These are phyloP conservation scores for Prolemur simus DNA, from an alignment of 2,113 vertebrate species.

Conservation along the genomic window DNA sequence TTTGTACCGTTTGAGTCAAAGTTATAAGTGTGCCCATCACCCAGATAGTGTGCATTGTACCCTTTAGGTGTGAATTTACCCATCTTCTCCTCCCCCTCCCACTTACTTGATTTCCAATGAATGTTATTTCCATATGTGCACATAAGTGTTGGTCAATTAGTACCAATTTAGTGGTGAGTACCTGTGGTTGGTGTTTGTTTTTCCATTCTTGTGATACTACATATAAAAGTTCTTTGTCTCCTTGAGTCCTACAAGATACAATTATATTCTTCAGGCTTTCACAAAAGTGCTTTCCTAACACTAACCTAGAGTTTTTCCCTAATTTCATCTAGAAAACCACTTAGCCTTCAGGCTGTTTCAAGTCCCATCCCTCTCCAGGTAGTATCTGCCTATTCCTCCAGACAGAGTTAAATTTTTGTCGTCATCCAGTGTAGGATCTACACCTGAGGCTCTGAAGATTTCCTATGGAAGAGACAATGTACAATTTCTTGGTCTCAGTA, in stretches of 20 bases:
- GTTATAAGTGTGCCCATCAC: too few relatives aligned
- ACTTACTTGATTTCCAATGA: too few relatives aligned
- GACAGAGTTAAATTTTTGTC: slow-evolving; percentile 27
- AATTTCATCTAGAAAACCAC: neutral
- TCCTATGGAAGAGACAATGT: neutral
- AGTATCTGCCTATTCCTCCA: neutral
- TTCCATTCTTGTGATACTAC: too few relatives aligned
- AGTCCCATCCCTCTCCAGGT: neutral
- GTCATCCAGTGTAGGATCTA: neutral
- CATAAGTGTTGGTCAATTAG: too few relatives aligned
- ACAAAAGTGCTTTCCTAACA: neutral
- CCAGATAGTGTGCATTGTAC: too few relatives aligned
- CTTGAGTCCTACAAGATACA: slow-evolving; percentile 20
- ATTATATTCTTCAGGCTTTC: neutral
- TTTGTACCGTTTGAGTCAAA: too few relatives aligned
- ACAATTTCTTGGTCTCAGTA: neutral
- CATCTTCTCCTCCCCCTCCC: too few relatives aligned
- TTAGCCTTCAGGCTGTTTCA: slow-evolving; percentile 38
- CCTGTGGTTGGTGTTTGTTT: too few relatives aligned
- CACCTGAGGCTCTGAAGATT: neutral
- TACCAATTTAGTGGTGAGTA: too few relatives aligned
- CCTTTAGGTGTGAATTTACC: too few relatives aligned
- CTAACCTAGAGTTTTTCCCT: neutral
- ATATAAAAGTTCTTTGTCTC: neutral
- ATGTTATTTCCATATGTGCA: too few relatives aligned